Evolutionary conservation across 2,113 vertebrate species (phyloP).

Genomic region (Chlamydotis undulata): DNA sequence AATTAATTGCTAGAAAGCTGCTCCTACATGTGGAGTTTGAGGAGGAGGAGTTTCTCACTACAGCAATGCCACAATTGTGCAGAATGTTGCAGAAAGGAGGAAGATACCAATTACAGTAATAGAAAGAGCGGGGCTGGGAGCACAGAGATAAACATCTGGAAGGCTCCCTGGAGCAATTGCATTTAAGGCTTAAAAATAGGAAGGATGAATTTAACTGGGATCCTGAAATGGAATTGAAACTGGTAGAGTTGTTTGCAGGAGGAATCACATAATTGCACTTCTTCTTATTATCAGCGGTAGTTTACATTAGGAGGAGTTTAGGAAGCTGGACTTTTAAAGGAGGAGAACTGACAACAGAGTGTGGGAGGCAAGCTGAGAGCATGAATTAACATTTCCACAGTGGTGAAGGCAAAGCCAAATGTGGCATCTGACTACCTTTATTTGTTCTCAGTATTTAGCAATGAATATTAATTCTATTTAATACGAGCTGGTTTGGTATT

Average conservation of each 20-base stretch:
- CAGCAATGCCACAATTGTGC: background rate
- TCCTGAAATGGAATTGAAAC: conserved; percentile 24
- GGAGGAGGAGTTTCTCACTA: background rate
- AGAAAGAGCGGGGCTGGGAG: conserved; percentile 13
- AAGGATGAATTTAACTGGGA: conserved; percentile 7
- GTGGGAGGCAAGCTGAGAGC: background rate
- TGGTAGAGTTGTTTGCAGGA: background rate
- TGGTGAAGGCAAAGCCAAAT: background rate
- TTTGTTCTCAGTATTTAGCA: background rate
- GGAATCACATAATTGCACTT: background rate
- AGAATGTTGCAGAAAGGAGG: background rate
- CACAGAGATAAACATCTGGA: conserved; percentile 48
- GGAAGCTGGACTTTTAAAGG: background rate
- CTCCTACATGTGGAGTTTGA: background rate
- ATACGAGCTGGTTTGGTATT: background rate
- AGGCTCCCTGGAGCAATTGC: conserved; percentile 21
- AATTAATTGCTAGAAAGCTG: background rate
- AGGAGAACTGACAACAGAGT: background rate
- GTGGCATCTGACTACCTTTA: background rate
- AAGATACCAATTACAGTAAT: conserved; percentile 34
- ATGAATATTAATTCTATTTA: background rate
- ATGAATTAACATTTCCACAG: background rate
- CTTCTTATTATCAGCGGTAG: background rate
- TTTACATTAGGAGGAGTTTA: background rate
- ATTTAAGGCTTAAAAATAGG: conserved; percentile 34